These are phyloP conservation scores for Adelges cooleyi DNA, from an alignment of 1,140 invertebrate species.

Conservation along the genomic window DNA sequence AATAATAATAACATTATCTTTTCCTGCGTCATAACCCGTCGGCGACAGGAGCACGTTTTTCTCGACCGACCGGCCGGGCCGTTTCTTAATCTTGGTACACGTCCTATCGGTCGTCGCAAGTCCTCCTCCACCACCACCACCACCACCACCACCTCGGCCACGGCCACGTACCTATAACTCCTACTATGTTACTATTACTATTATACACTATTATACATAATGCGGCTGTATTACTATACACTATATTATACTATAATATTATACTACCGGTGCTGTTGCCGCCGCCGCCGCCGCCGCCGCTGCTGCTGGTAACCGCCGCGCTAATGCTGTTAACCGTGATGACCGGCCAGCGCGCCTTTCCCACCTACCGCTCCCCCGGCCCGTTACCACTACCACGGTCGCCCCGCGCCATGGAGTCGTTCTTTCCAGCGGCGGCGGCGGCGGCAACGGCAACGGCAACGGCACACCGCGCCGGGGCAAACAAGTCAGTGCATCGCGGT, in stretches of 20 bases:
- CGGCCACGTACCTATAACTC: background rate
- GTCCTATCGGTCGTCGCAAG: slow-evolving; percentile 1
- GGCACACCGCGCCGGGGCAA: too few relatives aligned
- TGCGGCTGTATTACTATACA: too few relatives aligned
- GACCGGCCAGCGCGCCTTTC: background rate
- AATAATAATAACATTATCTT: too few relatives aligned
- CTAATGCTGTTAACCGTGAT: background rate
- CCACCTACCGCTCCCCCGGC: background rate
- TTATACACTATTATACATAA: too few relatives aligned
- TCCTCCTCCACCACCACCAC: background rate
- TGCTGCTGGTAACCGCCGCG: background rate
- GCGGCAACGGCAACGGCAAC: too few relatives aligned
- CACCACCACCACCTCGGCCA: background rate
- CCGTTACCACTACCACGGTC: background rate
- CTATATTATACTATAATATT: too few relatives aligned
- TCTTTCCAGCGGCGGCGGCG: too few relatives aligned
- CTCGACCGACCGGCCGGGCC: background rate
- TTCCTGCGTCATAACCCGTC: too few relatives aligned
- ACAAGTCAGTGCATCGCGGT: too few relatives aligned
- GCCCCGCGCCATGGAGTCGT: background rate
- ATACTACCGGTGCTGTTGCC: background rate
- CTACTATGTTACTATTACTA: too few relatives aligned
- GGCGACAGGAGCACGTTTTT: background rate
- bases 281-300: background rate
- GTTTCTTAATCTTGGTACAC: background rate